These are phyloP conservation scores for Atrichornis clamosus DNA, from an alignment of 2,113 vertebrate genomes.

Conservation along the genomic window DNA sequence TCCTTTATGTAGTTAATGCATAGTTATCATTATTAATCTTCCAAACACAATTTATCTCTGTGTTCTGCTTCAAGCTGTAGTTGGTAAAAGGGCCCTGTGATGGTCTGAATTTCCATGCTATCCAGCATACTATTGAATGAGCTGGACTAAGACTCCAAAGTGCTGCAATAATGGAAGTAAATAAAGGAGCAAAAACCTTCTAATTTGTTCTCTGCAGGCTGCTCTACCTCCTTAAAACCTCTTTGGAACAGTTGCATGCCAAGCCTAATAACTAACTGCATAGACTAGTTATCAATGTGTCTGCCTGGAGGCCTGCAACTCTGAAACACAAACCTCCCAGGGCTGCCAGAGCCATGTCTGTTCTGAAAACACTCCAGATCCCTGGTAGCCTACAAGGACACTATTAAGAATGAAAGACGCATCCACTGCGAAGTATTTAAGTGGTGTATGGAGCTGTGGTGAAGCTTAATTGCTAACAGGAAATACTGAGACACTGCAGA, in stretches of 20 bases:
- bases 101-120: background rate
- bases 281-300: background rate
- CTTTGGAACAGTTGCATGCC: background rate
- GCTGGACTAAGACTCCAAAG: background rate
- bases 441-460: background rate
- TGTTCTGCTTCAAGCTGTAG: background rate
- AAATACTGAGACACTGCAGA: background rate
- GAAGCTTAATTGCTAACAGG: background rate
- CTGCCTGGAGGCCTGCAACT: background rate
- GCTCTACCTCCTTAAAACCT: background rate
- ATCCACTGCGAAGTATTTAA: background rate
- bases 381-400: background rate
- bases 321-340: background rate
- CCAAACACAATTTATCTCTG: background rate
- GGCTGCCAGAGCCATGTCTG: background rate
- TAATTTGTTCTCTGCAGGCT: background rate
- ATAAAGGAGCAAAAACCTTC: background rate
- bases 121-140: background rate
- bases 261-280: background rate
- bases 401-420: background rate
- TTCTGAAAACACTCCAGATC: background rate
- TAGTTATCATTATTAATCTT: background rate
- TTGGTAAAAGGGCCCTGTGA: background rate
- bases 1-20: background rate
- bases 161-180: background rate